Percentiles rank a stretch among this genome's conserved stretches.
These are phyloP conservation scores for Perca flavescens DNA, from an alignment of 2,113 vertebrate genomes.

Conservation along the genomic window DNA sequence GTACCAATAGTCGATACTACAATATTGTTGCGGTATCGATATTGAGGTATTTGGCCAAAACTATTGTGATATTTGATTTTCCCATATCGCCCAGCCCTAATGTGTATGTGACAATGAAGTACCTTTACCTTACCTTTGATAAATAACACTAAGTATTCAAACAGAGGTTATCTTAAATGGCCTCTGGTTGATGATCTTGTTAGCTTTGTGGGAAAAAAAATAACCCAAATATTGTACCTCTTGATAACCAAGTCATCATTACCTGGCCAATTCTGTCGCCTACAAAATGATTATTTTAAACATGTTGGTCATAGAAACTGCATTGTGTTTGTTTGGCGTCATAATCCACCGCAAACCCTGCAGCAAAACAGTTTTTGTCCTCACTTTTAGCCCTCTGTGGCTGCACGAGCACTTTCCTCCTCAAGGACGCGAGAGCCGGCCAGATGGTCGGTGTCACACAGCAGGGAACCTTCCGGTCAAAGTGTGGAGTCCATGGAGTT, in stretches of 20 bases:
- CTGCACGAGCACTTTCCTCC: background rate
- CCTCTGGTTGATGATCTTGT: background rate
- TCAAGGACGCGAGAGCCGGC: constrained; percentile 36
- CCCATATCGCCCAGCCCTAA: no score
- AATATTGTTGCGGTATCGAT: no score
- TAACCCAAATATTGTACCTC: constrained; percentile 8
- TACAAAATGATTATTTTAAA: background rate
- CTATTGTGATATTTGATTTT: no score
- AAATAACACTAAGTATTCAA: background rate
- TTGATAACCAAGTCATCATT: background rate
- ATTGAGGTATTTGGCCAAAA: no score
- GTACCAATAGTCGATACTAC: no score
- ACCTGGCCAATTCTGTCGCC: background rate
- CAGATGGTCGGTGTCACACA: constrained; percentile 47
- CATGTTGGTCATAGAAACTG: background rate
- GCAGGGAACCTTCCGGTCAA: constrained; percentile 9
- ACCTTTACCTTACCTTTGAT: no score
- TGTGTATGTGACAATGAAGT: no score
- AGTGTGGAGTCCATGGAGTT: constrained; percentile 11
- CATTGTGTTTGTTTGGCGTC: background rate
- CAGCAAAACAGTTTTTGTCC: background rate
- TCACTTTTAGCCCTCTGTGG: background rate
- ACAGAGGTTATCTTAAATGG: background rate
- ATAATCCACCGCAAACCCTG: background rate
- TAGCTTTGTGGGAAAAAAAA: background rate